phyloP scores from a whole-genome alignment of 2,797 vertebrate genomes.

The Bradypus variegatus region DNA sequence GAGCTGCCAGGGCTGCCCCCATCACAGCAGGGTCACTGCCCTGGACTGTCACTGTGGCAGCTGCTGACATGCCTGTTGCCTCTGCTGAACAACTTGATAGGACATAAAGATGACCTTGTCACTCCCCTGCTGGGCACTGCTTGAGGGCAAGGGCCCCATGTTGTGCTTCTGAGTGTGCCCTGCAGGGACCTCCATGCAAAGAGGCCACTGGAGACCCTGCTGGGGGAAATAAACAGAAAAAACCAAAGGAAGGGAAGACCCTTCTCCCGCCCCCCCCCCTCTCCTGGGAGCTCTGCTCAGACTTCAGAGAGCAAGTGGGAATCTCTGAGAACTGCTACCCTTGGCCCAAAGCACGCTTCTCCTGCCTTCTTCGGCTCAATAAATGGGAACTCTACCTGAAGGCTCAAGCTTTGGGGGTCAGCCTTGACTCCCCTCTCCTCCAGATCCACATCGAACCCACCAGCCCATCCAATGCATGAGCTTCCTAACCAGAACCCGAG shows the following conservation, averaged over 20 bases:
- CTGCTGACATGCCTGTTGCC: background rate
- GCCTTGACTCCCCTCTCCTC: background rate
- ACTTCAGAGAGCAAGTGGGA: background rate
- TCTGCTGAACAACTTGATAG: background rate
- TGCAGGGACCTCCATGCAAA: background rate
- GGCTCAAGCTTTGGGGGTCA: background rate
- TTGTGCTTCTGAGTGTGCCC: background rate
- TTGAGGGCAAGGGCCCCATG: background rate
- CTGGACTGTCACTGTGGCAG: background rate
- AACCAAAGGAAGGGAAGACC: background rate
- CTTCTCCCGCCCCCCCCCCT: background rate
- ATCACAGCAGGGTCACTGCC: background rate
- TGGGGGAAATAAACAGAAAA: background rate
- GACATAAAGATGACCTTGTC: constrained; percentile 17
- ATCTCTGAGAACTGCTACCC: background rate
- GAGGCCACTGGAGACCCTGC: background rate
- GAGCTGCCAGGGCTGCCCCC: background rate
- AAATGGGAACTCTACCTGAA: background rate
- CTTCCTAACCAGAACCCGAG: background rate
- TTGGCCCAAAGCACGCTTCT: background rate
- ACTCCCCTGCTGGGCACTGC: background rate
- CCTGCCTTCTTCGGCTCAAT: background rate
- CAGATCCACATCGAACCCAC: background rate
- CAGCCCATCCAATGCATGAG: background rate
- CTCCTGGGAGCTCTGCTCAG: background rate